Evolutionary conservation across 2,113 vertebrate species (phyloP).

Genomic region (Eleginops maclovinus): DNA sequence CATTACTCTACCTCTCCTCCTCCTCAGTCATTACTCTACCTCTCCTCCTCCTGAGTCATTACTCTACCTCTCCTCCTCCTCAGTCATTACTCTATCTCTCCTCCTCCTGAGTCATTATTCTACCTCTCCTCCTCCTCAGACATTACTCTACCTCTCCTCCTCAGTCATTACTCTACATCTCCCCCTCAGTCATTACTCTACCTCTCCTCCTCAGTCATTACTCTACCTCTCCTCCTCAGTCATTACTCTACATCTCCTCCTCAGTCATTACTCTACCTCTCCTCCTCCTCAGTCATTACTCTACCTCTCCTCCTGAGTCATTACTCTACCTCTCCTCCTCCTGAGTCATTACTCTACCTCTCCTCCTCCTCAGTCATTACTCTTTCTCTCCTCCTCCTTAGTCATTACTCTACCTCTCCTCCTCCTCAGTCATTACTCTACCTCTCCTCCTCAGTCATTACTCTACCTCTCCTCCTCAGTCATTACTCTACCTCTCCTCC

Average conservation of each 20-base stretch:
- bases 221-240: too few relatives aligned
- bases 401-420: conserved; percentile 56
- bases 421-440: conserved; percentile 43
- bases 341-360: conserved; percentile 39
- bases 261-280: conserved; percentile 41
- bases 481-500: conserved; percentile 58
- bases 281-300: too few relatives aligned
- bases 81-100: conserved; percentile 52
- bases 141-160: conserved; percentile 59
- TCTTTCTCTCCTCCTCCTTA: too few relatives aligned
- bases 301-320: too few relatives aligned
- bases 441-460: too few relatives aligned
- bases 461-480: too few relatives aligned
- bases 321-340: conserved; percentile 59
- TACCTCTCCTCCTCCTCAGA: too few relatives aligned
- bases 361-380: too few relatives aligned
- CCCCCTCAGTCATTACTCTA: conserved; percentile 43
- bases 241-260: conserved; percentile 61
- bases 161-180: too few relatives aligned
- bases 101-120: conserved; percentile 46
- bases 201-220: too few relatives aligned
- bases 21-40: conserved; percentile 50
- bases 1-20: too few relatives aligned
- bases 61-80: too few relatives aligned
- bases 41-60: conserved; percentile 48